Conservation (phyloP, 1,140 invertebrate species). For the Platyura marginata region DNA sequence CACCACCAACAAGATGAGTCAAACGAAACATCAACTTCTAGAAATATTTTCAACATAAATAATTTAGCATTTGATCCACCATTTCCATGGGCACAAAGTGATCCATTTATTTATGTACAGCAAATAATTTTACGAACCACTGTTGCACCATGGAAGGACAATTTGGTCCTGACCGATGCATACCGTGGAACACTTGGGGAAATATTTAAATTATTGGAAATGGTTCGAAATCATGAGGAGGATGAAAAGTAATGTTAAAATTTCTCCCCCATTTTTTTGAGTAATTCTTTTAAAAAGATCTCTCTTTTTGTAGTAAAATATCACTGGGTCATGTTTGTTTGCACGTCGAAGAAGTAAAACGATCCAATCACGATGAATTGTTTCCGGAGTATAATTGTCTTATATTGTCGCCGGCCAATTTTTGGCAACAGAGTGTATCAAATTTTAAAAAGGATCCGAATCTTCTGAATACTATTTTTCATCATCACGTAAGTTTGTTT, state of each 20-base stretch:
- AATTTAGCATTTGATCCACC: slow-evolving; percentile 16
- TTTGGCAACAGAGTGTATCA: slow-evolving; percentile 73
- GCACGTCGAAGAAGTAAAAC: slow-evolving; percentile 64
- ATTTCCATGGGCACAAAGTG: slow-evolving; percentile 31
- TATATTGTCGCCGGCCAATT: slow-evolving; percentile 79
- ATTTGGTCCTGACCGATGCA: slow-evolving; percentile 67
- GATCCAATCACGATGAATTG: slow-evolving; percentile 33
- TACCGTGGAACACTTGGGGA: slow-evolving; percentile 73
- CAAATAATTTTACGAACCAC: slow-evolving; percentile 49
- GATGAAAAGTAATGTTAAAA: slow-evolving; percentile 55
- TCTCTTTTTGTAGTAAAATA: slow-evolving; percentile 35
- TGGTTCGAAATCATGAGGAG: slow-evolving; percentile 67
- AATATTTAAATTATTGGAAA: slow-evolving; percentile 70
- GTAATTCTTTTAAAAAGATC: too few relatives aligned
- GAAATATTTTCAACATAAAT: not conserved
- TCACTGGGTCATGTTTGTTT: slow-evolving; percentile 67
- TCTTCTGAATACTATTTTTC: slow-evolving; percentile 61
- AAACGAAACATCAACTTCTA: too few relatives aligned
- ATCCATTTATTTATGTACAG: slow-evolving; percentile 57
- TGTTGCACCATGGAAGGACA: slow-evolving; percentile 70
- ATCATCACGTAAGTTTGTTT: slow-evolving; percentile 46
- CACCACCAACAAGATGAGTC: not conserved
- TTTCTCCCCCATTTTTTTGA: too few relatives aligned
- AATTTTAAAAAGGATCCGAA: slow-evolving; percentile 57
- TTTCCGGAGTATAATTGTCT: slow-evolving; percentile 85